These are phyloP conservation scores for Yponomeuta cagnagella DNA, from an alignment of 2,888 invertebrate species.

Conservation along the genomic window DNA sequence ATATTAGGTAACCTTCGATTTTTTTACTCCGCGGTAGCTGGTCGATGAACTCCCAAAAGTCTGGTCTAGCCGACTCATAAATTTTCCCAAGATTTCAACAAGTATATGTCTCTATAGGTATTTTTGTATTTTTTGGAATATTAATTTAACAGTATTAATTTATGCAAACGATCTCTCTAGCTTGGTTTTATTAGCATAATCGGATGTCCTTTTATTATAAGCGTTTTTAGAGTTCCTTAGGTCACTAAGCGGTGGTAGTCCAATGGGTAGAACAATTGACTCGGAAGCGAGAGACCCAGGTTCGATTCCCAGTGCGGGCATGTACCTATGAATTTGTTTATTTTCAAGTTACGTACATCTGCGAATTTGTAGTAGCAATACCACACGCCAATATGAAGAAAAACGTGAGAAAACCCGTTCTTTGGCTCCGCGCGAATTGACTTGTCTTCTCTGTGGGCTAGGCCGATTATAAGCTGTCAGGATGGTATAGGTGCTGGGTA, in stretches of 20 bases:
- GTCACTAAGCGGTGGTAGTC: background rate
- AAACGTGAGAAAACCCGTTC: no score
- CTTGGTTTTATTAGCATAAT: constrained; percentile 14
- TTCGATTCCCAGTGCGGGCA: no score
- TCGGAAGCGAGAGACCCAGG: no score
- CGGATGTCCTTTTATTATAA: constrained; percentile 15
- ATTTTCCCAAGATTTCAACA: constrained; percentile 16
- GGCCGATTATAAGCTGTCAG: no score
- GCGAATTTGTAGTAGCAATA: no score
- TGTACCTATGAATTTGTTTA: no score
- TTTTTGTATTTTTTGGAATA: constrained; percentile 20
- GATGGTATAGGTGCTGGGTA: no score
- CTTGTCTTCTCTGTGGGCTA: no score
- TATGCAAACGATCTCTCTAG: constrained; percentile 23
- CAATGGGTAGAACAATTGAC: no score
- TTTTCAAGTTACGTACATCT: no score
- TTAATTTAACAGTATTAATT: constrained; percentile 23
- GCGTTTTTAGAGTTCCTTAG: background rate
- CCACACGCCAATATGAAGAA: no score
- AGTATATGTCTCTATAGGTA: constrained; percentile 7
- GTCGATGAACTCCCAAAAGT: constrained; percentile 19
- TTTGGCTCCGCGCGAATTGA: no score
- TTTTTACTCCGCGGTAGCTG: constrained; percentile 25
- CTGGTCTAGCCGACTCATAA: constrained; percentile 12
- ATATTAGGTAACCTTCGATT: constrained; percentile 2